Evolutionary conservation across 2,888 invertebrate genomes (phyloP).

Genomic region (Panzeria rudis): DNA sequence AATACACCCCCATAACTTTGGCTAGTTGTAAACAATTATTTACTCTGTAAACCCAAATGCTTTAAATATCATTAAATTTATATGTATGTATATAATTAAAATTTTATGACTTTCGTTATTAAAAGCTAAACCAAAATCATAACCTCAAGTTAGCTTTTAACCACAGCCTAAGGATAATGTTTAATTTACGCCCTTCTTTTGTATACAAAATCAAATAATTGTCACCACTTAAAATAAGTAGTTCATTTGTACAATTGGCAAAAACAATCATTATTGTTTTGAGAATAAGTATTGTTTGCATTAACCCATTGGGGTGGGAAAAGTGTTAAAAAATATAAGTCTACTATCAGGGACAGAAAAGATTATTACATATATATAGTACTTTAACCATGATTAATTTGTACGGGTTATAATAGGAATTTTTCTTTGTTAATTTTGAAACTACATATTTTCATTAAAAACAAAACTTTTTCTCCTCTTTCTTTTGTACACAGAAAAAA

Average conservation of each 20-base stretch:
- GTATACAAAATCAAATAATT: slow-evolving; percentile 58
- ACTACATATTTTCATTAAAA: too few relatives aligned
- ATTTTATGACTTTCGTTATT: background rate
- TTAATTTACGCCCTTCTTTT: slow-evolving; percentile 18
- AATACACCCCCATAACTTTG: background rate
- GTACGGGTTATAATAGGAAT: too few relatives aligned
- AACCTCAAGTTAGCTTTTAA: slow-evolving; percentile 8
- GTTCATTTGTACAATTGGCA: slow-evolving; percentile 14
- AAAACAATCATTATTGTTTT: slow-evolving; percentile 12
- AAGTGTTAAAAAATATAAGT: too few relatives aligned
- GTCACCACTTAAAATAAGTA: slow-evolving; percentile 39
- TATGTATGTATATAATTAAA: background rate
- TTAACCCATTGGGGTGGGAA: slow-evolving; percentile 29
- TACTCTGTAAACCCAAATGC: background rate
- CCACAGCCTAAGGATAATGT: slow-evolving; percentile 23
- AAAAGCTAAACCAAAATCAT: slow-evolving; percentile 26
- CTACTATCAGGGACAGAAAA: too few relatives aligned
- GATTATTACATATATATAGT: too few relatives aligned
- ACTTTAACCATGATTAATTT: too few relatives aligned
- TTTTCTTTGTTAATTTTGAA: too few relatives aligned
- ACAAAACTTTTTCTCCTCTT: too few relatives aligned
- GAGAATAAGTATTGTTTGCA: background rate
- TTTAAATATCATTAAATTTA: background rate
- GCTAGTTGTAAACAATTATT: background rate
- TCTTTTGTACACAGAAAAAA: too few relatives aligned